These are phyloP conservation scores for Sebastes taczanowskii DNA, from an alignment of 2,797 vertebrate species.

Conservation along the genomic window DNA sequence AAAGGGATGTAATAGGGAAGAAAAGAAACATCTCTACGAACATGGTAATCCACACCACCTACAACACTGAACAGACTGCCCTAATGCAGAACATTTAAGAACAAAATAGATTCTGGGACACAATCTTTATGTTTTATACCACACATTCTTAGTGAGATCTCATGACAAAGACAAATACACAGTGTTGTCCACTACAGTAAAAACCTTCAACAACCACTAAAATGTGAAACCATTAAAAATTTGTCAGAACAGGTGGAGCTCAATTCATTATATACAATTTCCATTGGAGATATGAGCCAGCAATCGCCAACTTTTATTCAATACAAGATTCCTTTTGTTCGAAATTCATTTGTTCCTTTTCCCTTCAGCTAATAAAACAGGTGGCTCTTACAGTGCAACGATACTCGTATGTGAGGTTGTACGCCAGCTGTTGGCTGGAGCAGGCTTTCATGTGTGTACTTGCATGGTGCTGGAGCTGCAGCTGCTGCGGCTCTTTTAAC, in stretches of 20 bases:
- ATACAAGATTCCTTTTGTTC: conserved; percentile 56
- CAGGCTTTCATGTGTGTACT: conserved; percentile 53
- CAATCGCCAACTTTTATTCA: conserved; percentile 60
- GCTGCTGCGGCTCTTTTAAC: conserved; percentile 56
- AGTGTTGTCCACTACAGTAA: conserved; percentile 80
- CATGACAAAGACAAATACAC: conserved; percentile 74
- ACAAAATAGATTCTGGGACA: conserved; percentile 64
- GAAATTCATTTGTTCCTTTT: conserved; percentile 56
- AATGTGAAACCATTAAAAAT: conserved; percentile 70
- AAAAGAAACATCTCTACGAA: conserved; percentile 52
- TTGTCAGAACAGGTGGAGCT: conserved; percentile 57
- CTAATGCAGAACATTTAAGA: conserved; percentile 65
- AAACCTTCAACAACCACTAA: conserved; percentile 76
- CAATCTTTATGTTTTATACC: conserved; percentile 66
- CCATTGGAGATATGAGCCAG: conserved; percentile 67
- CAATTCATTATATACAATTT: conserved; percentile 76
- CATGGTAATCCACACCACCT: conserved; percentile 64
- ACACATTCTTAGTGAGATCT: conserved; percentile 74
- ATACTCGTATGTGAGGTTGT: conserved; percentile 54
- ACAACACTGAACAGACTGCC: conserved; percentile 64
- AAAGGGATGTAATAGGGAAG: conserved; percentile 1
- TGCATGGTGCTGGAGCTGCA: conserved; percentile 59
- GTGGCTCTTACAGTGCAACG: conserved; percentile 67
- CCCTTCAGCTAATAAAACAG: conserved; percentile 52
- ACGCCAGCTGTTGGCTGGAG: conserved; percentile 51